Conservation (phyloP, 2,113 vertebrate genomes). For the Saguinus imperator region DNA sequence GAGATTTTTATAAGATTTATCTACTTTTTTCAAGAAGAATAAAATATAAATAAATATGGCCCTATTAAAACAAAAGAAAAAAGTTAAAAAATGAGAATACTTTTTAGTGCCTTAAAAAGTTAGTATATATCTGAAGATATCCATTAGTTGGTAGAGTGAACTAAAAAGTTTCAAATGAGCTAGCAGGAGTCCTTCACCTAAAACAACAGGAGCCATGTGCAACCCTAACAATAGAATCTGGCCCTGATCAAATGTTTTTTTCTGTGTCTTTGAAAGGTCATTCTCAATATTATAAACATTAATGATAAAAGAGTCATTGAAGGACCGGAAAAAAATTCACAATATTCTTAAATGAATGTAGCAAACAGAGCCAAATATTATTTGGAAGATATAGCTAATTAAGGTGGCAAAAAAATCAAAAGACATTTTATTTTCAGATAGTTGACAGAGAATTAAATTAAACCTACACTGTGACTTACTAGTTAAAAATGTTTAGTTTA, state of each 20-base stretch:
- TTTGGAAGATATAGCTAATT: conserved; percentile 2
- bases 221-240: background rate
- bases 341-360: background rate
- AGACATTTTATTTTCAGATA: conserved; percentile 34
- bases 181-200: background rate
- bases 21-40: background rate
- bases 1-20: background rate
- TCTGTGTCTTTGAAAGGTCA: background rate
- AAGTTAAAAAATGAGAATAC: background rate
- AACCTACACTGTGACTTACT: background rate
- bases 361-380: conserved; percentile 8
- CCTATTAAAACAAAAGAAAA: background rate
- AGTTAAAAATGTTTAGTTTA: conserved; percentile 43
- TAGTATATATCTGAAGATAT: background rate
- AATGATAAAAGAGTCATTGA: background rate
- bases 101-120: background rate
- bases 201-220: background rate
- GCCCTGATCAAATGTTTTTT: background rate
- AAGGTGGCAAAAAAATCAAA: conserved; percentile 21
- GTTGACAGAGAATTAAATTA: conserved; percentile 23
- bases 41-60: background rate
- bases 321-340: background rate
- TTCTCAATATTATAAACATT: background rate
- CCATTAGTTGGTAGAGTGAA: background rate
- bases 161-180: background rate